Evolutionary conservation across 2,797 vertebrate species (phyloP).

Genomic region (Falco concolor): DNA sequence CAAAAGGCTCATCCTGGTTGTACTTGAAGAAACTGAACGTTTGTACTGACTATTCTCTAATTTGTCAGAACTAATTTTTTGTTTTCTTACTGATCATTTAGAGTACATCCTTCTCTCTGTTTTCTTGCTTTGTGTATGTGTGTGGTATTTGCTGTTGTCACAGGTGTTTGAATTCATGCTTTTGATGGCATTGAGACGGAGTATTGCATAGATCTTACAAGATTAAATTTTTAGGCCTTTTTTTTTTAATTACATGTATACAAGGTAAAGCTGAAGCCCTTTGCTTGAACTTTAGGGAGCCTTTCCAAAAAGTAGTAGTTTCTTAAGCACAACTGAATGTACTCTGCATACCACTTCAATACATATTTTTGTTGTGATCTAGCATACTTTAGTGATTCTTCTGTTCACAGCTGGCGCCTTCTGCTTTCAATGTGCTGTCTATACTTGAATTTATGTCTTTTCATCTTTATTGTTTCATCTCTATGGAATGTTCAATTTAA

Average conservation of each 20-base stretch:
- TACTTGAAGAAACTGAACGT: neutral
- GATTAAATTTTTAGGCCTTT: neutral
- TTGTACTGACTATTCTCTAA: neutral
- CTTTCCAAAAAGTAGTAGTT: neutral
- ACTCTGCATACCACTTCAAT: neutral
- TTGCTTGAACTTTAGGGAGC: neutral
- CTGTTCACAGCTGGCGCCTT: neutral
- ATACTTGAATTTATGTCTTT: neutral
- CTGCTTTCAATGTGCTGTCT: neutral
- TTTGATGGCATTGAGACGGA: neutral
- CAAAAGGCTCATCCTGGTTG: neutral
- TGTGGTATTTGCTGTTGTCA: neutral
- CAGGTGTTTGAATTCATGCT: neutral
- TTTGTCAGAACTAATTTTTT: neutral
- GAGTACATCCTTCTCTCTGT: neutral
- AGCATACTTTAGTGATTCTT: neutral
- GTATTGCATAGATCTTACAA: neutral
- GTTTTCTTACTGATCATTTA: neutral
- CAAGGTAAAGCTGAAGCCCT: neutral
- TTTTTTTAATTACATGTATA: neutral
- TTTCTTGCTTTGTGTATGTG: neutral
- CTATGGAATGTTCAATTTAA: neutral
- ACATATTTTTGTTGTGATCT: neutral
- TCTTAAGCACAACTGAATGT: neutral
- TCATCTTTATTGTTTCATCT: neutral